Base-by-base conservation (phyloP, 2,888 invertebrate species). In the Drosophila prostipennis region DNA sequence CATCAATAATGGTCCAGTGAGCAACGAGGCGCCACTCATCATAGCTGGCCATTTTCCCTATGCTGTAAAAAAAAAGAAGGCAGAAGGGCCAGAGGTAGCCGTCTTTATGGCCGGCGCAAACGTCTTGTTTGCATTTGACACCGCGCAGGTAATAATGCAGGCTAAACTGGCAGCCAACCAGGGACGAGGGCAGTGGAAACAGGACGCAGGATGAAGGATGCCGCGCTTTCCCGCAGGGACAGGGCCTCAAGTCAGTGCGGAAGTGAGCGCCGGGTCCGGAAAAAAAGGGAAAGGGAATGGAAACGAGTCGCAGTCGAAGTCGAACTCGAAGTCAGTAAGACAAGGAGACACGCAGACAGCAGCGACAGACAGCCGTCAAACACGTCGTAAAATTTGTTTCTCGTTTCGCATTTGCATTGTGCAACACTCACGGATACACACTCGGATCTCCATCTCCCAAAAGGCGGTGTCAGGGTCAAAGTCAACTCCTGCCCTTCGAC, bases 301-400 rank as follows among this genome's bases (percentile, higher is more conserved):
- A 29, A 52, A 45, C 6, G 55, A 42, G 43, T 43, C 43, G 13
- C n/a, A 26, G 14, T 45, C 26, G n/a, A 8, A 45, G n/a, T 34
- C 43, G 16, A 23, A 34, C 23, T 40, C 56, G 52, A 39, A 55
- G 64, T 57, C 53, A 52, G 43, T 40, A 49, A 55, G 52, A 76
- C 60, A 58, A 51, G 49, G 32, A 54, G 72, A 61, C 53, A 36
- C 42, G 52, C 58, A 46, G 65, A 69, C 52, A 64, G 39, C 48
- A 48, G 48, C 48, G 48, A 76, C 67, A 76, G 81, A 79, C 87
- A 87, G 89, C 88, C 90, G 80, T 90, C 82, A 89, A 90, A 90
- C 89, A 89, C 77, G 80, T 90, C 90, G 80, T 89, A 90, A 89
- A 89, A 89, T 78, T 80, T 86, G 77, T 79, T 85, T 80, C 79